Percentiles rank a stretch among this genome's conserved stretches.
phyloP scores from a whole-genome alignment of 2,888 invertebrate genomes.

The Brachyopa scutellaris region DNA sequence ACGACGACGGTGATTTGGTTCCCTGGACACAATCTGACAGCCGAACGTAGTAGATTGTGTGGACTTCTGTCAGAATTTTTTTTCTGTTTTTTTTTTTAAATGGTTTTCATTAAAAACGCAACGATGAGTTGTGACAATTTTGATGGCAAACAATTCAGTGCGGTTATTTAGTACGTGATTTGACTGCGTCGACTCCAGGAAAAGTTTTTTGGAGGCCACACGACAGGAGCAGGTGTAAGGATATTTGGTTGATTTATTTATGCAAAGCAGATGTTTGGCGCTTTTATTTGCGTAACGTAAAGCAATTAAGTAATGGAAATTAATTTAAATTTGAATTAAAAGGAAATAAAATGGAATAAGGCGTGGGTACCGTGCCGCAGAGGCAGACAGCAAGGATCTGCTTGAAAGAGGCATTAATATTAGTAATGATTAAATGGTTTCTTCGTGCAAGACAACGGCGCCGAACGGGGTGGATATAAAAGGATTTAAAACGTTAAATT shows the following conservation, averaged over 20 bases:
- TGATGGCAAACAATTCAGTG: conserved; percentile 27
- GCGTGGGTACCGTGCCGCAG: background rate
- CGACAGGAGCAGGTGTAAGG: conserved; percentile 22
- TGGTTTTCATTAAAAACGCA: conserved; percentile 13
- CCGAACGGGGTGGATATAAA: conserved; percentile 25
- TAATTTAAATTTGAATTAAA: conserved; percentile 66
- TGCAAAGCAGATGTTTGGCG: conserved; percentile 62
- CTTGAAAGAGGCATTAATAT: conserved; percentile 34
- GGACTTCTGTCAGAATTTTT: background rate
- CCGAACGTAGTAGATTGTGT: too few relatives aligned
- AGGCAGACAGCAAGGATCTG: background rate
- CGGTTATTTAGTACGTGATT: conserved; percentile 47
- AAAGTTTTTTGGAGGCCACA: background rate
- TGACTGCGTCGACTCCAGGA: background rate
- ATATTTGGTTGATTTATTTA: conserved; percentile 59
- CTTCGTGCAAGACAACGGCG: conserved; percentile 35
- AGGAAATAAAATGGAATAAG: conserved; percentile 18
- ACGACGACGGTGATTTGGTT: conserved; percentile 22
- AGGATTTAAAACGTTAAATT: conserved; percentile 47
- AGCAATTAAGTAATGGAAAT: conserved; percentile 64
- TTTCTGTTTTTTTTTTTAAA: background rate
- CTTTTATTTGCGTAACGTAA: conserved; percentile 56
- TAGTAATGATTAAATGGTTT: conserved; percentile 49
- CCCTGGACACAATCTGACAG: too few relatives aligned
- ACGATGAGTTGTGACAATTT: conserved; percentile 31